Evolutionary conservation across 2,797 vertebrate species (phyloP), one percentile per base, ranked within the genome.

Genomic region (Eospalax fontanierii): DNA sequence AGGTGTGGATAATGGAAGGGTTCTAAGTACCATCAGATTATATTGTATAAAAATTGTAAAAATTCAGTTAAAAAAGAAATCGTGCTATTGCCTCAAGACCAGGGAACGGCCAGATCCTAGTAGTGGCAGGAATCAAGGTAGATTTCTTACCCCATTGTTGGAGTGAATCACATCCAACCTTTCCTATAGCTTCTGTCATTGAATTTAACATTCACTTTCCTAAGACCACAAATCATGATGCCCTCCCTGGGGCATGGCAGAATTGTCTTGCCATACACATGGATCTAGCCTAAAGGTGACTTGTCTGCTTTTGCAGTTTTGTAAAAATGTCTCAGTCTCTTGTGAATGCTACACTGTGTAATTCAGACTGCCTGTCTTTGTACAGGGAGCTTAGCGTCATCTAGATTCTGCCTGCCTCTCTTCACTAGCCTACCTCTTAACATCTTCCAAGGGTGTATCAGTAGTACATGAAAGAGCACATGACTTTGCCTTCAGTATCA

Each of bases 291-390:
- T 81, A 79, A 87, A 65, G 86, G 22, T 38, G 28, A 88, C 22
- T 75, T 46, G 63, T 14, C 22, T 68, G 86, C 46, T 82, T 75
- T 71, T 89, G 33, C 68, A 73, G n/a, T 80, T 89, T 80, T 84
- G 21, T 73, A 63, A 54, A 80, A 74, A 21, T 87, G 28, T n/a
- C 66, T 68, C 7, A 30, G 95, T 87, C 63, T 86, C 65, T 79
- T 89, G 57, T 66, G 54, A 63, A 38, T 66, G 74, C 59, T 38
- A 6, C 14, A 18, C 59, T n/a, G 9, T 54, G 6, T 18, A 10
- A 4, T 38, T 61, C 28, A 87, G 87, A 83, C n/a, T 14, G 16
- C 71, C 24, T 65, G 1, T 30, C 24, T 38, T 16, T 63, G 22
- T 59, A 46, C 5, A 59, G 4, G 26, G 57, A 80, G 26, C 28